Base-by-base conservation (phyloP, 2,113 vertebrate species). In the Brachionichthys hirsutus region DNA sequence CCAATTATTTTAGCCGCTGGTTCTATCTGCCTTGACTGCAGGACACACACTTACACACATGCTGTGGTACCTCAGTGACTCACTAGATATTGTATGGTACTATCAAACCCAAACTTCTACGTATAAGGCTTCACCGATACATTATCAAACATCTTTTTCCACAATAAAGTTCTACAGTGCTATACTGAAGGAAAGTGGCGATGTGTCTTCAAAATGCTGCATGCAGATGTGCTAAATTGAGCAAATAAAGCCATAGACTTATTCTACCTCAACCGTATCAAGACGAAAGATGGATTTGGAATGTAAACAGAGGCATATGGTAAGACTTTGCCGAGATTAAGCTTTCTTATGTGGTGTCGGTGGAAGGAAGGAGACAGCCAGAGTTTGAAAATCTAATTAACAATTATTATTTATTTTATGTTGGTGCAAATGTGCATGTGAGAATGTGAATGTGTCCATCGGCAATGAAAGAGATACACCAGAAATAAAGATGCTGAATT, bases 231-330 rank as follows among this genome's bases (percentile, higher is more conserved):
- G 55, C 56, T 78, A 56, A 79, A 77, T 70, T 72, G 60, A 81
- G 78, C 63, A 83, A 85, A 78, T 68, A 78, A 81, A 67, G 58
- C 53, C 17, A 19, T 0, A 56, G 60, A 85, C 72, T 66, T 35
- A 64, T 45, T 72, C 47, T 66, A 40, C 78, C 77, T 65, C 67
- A 73, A 82, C 64, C 57, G 56, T 78, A 80, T 83, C 53, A 72
- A 74, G 76, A 77, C 13, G 73, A 53, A 45, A 76, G 76, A 81
- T 78, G 75, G 73, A 80, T 85, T 73, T 77, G 57, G 53, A 72
- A 62, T 69, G 59, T 72, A 85, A 85, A 83, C 70, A 80, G 30
- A 47, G 57, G 43, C 86, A 86, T 86, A 77, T 87, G 84, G 84
- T 60, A 62, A 63, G 41, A 78, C 56, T 75, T 86, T 71, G 43